These are phyloP conservation scores for Papilio machaon DNA, from an alignment of 1,140 invertebrate species.

Conservation along the genomic window DNA sequence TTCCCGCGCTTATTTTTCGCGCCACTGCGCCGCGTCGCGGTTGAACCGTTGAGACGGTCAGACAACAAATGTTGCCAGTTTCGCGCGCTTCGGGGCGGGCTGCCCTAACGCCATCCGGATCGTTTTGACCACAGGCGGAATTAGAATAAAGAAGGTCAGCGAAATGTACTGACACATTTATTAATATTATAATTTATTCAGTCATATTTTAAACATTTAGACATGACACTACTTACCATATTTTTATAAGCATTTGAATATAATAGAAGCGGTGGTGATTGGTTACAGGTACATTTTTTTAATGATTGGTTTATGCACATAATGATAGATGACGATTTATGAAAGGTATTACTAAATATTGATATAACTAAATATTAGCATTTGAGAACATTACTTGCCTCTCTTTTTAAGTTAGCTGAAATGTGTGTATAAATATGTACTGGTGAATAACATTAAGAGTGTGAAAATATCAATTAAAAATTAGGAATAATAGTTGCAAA, in stretches of 20 bases:
- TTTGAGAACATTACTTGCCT: neutral
- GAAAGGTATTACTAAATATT: neutral
- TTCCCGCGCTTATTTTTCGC: slow-evolving; percentile 43
- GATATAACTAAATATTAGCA: neutral
- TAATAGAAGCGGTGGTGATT: neutral
- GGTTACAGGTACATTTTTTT: neutral
- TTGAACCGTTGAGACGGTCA: slow-evolving; percentile 42
- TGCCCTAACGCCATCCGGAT: slow-evolving; percentile 34
- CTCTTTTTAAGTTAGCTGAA: neutral
- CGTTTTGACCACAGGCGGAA: slow-evolving; percentile 29
- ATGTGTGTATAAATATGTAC: neutral
- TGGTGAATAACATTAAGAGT: neutral
- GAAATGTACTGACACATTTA: slow-evolving; percentile 44
- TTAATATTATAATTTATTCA: slow-evolving; percentile 44
- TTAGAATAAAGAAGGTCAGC: slow-evolving; percentile 45
- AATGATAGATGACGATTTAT: neutral
- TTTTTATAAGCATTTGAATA: neutral
- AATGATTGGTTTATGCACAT: neutral
- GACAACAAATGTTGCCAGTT: slow-evolving; percentile 48
- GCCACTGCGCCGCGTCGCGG: slow-evolving; percentile 40
- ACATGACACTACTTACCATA: neutral
- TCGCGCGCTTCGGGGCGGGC: slow-evolving; percentile 1
- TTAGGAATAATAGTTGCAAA: neutral
- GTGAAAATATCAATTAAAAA: neutral
- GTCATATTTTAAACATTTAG: slow-evolving; percentile 27